phyloP scores from a whole-genome alignment of 1,140 invertebrate genomes.

The Bursaphelenchus mucronatus region DNA sequence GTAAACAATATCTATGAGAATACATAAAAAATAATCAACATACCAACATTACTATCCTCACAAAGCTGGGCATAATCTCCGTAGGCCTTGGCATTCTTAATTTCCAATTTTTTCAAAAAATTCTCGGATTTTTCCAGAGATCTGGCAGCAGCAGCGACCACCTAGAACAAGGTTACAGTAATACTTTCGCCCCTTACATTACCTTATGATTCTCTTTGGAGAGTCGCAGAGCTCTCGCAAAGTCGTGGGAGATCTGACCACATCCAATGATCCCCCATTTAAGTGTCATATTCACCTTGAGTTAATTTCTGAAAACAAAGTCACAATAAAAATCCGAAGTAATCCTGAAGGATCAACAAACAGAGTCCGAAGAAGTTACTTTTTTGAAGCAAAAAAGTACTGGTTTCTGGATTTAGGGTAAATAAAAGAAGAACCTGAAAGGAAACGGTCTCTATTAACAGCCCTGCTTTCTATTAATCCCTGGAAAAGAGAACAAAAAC shows the following conservation, averaged over 20 bases:
- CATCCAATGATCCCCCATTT: constrained; percentile 24
- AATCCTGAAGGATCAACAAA: too few relatives aligned
- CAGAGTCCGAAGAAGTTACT: too few relatives aligned
- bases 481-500: too few relatives aligned
- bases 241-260: constrained; percentile 19
- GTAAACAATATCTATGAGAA: constrained; percentile 33
- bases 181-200: not conserved
- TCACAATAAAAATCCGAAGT: too few relatives aligned
- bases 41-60: constrained; percentile 23
- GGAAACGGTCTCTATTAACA: too few relatives aligned
- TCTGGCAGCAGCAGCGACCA: constrained; percentile 20
- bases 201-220: constrained; percentile 5
- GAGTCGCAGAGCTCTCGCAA: not conserved
- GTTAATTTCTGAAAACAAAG: too few relatives aligned
- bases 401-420: too few relatives aligned
- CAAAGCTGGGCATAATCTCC: constrained; percentile 30
- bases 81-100: constrained; percentile 18
- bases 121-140: constrained; percentile 15
- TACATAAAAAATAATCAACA: not conserved
- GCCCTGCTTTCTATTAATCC: too few relatives aligned
- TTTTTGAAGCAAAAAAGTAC: too few relatives aligned
- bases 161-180: not conserved
- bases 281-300: not conserved
- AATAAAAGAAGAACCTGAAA: too few relatives aligned
- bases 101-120: constrained; percentile 4